Evolutionary conservation across 2,113 vertebrate genomes (phyloP), one percentile per base, ranked within the genome.

Genomic region (Zosterops hypoxanthus): DNA sequence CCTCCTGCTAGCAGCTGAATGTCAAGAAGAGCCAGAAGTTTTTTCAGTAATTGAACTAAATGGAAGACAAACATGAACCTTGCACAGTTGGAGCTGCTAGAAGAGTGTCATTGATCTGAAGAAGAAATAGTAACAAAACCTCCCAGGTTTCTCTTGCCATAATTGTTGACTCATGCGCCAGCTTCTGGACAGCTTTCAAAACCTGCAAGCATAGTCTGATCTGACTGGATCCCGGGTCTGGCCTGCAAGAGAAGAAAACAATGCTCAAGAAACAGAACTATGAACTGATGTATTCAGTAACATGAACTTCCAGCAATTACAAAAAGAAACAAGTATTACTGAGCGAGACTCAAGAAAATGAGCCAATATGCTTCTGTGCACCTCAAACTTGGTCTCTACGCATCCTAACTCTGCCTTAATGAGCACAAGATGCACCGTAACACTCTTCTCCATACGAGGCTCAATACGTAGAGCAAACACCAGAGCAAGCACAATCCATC

Each of bases 111-210:
- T 99, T 99, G 97, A 99, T 99, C 88, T 99, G 99, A 85, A 99
- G 98, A 92, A 99, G 98, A 98, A 99, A 99, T 63, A 99, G 98
- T 22, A 99, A 96, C 94, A 99, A 98, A 89, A 99, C 99, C 96
- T 99, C 99, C 99, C 99, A 99, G 79, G 99, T 99, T 97, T 99
- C 99, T 97, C 99, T 98, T 91, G 98, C 98, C 99, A 99, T 99
- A 93, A 97, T 98, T 90, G 98, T 98, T 1, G 99, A 99, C 86
- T 99, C 99, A 8, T 98, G 98, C n/a, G 99, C 99, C 97, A 99
- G 96, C 97, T 99, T 99, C 97, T 99, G 99, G 95, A 99, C 99
- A 64, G 99, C 98, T 94, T 98, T 98, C 94, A 99, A 97, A 90
- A 99, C 99, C 95, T 99, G 99, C 97, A 99, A 98, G 97, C 99